Base-by-base conservation (phyloP, 2,797 vertebrate species). In the Hoplostethus mediterraneus region DNA sequence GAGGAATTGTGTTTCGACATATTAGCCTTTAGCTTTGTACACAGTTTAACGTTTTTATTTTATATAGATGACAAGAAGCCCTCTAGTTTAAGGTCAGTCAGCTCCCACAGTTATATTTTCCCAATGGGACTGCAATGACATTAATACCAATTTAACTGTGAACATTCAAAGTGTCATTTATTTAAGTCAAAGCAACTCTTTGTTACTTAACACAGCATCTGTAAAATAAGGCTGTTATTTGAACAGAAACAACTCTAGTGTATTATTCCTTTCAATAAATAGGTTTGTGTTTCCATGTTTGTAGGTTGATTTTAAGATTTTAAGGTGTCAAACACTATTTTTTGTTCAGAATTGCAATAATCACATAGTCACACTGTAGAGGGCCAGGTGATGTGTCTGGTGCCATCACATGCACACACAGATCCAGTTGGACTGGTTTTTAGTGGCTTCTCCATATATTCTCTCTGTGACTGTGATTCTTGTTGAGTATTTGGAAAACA, bases 371-470 rank as follows among this genome's bases (percentile, higher is more conserved):
- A 21, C 21, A 44, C 42, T 44, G 51, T 53, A 28, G 28, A 53
- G 21, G 21, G 21, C 51, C 28, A 21, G 17, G 21, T 25, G 21
- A 25, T 3, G 4, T 53, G 10, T 21, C 51, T 53, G 21, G 3
- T 25, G 7, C n/a, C n/a, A n/a, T n/a, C 21, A 21, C 21, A 21
- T 21, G 25, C 11, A 53, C 51, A 25, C 25, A 53, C 51, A 30
- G 25, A 53, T 53, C 51, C 28, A 53, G 51, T 53, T 53, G 51
- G 21, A 53, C 51, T 28, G 25, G 51, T 53, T 28, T 53, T 53
- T 12, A 25, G 4, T 11, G 7, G 12, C 17, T 21, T 21, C 21
- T 28, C 51, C n/a, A 12, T 28, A 53, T n/a, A 4, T 53, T 53
- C 6, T 5, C 17, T 53, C 10, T 53, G 51, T 53, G 51, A 9